phyloP scores from a whole-genome alignment of 2,113 vertebrate species.

The Hiodon tergisus region DNA sequence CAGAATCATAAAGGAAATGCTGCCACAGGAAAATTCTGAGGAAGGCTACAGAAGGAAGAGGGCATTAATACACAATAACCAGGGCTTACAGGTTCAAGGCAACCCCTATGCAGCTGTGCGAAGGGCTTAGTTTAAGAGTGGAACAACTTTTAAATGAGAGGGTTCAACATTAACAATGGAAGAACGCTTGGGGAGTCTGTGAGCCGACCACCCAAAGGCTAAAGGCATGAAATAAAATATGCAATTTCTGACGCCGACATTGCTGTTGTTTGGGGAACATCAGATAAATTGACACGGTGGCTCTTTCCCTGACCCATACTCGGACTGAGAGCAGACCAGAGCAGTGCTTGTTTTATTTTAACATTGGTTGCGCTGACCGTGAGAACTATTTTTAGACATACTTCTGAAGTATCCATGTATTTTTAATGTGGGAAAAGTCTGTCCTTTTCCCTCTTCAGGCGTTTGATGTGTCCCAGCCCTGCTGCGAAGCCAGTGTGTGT shows the following conservation, averaged over 20 bases:
- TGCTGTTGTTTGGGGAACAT: slow-evolving; percentile 5
- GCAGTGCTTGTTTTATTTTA: slow-evolving; percentile 49
- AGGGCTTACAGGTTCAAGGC: neutral
- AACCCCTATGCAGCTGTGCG: neutral
- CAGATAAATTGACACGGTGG: slow-evolving; percentile 3
- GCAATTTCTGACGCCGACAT: neutral
- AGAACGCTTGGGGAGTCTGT: slow-evolving; percentile 4
- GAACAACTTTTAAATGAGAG: too few relatives aligned
- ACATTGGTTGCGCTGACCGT: slow-evolving; percentile 81
- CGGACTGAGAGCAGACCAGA: slow-evolving; percentile 22
- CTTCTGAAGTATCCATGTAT: slow-evolving; percentile 94
- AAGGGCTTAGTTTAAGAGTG: too few relatives aligned
- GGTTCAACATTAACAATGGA: neutral
- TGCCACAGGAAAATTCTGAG: slow-evolving; percentile 1
- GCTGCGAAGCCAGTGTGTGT: slow-evolving; percentile 56
- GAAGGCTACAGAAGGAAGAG: neutral
- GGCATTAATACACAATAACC: neutral
- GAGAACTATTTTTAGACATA: slow-evolving; percentile 91
- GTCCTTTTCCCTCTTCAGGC: slow-evolving; percentile 92
- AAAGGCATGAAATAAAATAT: slow-evolving; percentile 4
- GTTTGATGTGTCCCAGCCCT: slow-evolving; percentile 98
- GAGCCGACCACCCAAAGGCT: slow-evolving; percentile 19
- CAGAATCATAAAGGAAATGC: neutral
- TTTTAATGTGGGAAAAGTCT: slow-evolving; percentile 99
- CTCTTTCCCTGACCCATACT: neutral